Evolutionary conservation across 2,888 invertebrate genomes (phyloP).

Genomic region (Acrobasis repandana): DNA sequence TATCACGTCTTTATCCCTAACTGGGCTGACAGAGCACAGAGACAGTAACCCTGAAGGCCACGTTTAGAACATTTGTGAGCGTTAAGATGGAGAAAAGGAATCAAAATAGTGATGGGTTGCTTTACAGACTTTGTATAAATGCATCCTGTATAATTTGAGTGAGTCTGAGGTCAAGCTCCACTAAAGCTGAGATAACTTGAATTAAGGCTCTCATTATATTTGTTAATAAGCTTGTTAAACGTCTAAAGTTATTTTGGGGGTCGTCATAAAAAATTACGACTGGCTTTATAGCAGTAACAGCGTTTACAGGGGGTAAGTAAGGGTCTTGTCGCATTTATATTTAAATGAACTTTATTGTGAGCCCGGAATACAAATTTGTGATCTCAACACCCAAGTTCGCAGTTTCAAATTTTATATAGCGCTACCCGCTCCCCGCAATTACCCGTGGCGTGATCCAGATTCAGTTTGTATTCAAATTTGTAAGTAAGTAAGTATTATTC

Average conservation of each 20-base stretch:
- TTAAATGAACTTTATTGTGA: slow-evolving; percentile 77
- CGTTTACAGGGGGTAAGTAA: slow-evolving; percentile 65
- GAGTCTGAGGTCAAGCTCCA: no score
- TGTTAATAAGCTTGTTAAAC: slow-evolving; percentile 56
- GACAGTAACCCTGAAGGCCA: no score
- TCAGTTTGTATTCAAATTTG: no score
- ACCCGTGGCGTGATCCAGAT: slow-evolving; percentile 31
- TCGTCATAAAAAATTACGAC: slow-evolving; percentile 67
- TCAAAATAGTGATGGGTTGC: no score
- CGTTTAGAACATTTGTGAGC: no score
- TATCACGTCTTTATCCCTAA: no score
- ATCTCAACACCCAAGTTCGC: slow-evolving; percentile 59
- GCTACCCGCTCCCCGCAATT: slow-evolving; percentile 39
- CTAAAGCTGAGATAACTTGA: slow-evolving; percentile 30
- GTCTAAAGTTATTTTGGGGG: slow-evolving; percentile 55
- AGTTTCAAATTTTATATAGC: slow-evolving; percentile 54
- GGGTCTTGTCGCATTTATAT: slow-evolving; percentile 75
- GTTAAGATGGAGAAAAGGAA: no score
- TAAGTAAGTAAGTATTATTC: no score
- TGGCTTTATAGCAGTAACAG: slow-evolving; percentile 61
- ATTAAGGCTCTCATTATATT: slow-evolving; percentile 47
- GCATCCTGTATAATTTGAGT: no score
- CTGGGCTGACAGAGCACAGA: no score
- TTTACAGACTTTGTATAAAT: no score
- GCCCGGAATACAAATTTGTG: slow-evolving; percentile 75